Evolutionary conservation across 2,797 vertebrate species (phyloP).

Genomic region (Fundulus diaphanus): DNA sequence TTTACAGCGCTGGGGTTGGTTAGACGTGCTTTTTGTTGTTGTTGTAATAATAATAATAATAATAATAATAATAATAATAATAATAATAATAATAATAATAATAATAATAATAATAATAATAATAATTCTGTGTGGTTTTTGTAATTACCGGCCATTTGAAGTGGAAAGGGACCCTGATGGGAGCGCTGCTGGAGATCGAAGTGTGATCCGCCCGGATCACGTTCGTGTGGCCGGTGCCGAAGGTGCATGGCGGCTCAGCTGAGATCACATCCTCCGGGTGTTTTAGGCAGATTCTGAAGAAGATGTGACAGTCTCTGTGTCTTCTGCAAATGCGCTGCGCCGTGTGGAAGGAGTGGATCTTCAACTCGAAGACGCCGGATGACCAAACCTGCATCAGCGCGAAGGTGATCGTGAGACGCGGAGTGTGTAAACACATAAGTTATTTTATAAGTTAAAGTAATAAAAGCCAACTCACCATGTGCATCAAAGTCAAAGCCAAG

Average conservation of each 20-base stretch:
- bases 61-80: no score
- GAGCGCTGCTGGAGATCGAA: slow-evolving; percentile 78
- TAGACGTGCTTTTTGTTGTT: no score
- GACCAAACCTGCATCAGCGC: slow-evolving; percentile 75
- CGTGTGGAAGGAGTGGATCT: slow-evolving; percentile 86
- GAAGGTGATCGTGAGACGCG: background rate
- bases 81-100: no score
- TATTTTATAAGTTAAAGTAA: background rate
- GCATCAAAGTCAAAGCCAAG: slow-evolving; percentile 62
- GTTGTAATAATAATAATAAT: no score
- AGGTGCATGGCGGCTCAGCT: slow-evolving; percentile 85
- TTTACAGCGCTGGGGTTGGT: no score
- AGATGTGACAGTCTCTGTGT: slow-evolving; percentile 84
- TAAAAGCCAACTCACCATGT: slow-evolving; percentile 73
- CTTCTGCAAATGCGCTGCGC: slow-evolving; percentile 76
- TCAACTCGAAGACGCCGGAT: slow-evolving; percentile 89
- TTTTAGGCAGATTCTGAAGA: slow-evolving; percentile 89
- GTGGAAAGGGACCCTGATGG: slow-evolving; percentile 86
- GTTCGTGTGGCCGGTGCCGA: slow-evolving; percentile 85
- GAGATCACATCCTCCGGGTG: slow-evolving; percentile 86
- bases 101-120: no score
- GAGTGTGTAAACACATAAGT: background rate
- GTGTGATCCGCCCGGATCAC: slow-evolving; percentile 80
- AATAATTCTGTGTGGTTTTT: background rate
- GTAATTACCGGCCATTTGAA: slow-evolving; percentile 89